phyloP scores from a whole-genome alignment of 2,888 invertebrate genomes.

The Harpagoxenus sublaevis region DNA sequence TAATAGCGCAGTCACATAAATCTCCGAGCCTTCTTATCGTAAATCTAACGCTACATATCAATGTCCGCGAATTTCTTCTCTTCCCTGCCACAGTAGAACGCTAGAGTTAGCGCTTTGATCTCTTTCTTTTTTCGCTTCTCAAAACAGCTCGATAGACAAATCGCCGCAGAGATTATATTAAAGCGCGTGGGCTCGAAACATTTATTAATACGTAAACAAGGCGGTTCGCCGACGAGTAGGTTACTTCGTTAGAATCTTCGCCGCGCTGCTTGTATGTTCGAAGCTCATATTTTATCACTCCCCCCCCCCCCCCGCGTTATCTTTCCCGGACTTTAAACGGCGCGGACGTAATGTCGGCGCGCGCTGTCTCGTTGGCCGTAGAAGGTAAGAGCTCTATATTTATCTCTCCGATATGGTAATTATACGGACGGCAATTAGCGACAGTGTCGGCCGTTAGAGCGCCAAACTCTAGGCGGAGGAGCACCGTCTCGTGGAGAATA shows the following conservation, averaged over 20 bases:
- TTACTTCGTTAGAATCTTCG: conserved; percentile 14
- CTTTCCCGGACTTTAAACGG: conserved; percentile 57
- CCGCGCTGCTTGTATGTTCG: neutral
- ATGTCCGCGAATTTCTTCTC: conserved; percentile 11
- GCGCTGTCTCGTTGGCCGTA: conserved; percentile 63
- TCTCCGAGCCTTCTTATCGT: neutral
- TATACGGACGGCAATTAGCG: conserved; percentile 77
- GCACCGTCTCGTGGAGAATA: conserved; percentile 31
- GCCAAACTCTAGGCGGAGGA: conserved; percentile 53
- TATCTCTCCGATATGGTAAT: conserved; percentile 81
- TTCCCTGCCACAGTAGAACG: neutral
- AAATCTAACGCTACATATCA: neutral
- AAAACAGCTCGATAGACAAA: neutral
- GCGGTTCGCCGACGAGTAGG: conserved; percentile 20
- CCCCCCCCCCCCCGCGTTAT: conserved; percentile 32
- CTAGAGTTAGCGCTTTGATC: neutral
- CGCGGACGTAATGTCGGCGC: conserved; percentile 57
- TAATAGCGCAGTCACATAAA: conserved; percentile 12
- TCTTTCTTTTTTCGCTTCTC: neutral
- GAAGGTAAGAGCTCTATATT: conserved; percentile 75
- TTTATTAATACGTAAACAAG: conserved; percentile 23
- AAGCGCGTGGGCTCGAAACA: neutral
- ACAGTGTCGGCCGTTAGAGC: conserved; percentile 75
- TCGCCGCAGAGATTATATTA: neutral
- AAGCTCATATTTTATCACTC: conserved; percentile 26